Evolutionary conservation across 30 jellyfish, hydroid and myxozoan species (phyloP), one percentile per base, ranked within the genome.

Genomic region (Chironex yamaguchii): DNA sequence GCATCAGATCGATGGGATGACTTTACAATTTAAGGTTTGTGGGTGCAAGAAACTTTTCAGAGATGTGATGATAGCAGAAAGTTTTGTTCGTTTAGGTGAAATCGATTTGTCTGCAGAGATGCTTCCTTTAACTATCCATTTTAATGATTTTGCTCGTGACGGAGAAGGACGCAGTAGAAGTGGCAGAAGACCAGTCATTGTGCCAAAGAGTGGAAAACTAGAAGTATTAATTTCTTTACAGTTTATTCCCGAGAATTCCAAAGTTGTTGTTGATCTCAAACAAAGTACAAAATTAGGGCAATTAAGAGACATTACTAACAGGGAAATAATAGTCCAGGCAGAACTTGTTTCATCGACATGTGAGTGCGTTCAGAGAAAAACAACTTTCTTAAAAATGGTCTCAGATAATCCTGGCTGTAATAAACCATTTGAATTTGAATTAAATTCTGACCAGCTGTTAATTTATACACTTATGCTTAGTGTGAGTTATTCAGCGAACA

Each of bases 381-480:
- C 98, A 63, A 92, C 98, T 29, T 92, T 92, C 58, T 51, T 92
- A 53, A 81, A 82, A 17, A 92, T 92, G 91, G 69, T 93, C 0
- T 85, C 89, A 27, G 97, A 92, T 36, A 92, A 92, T 30, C 98
- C 98, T 49, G 98, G 98, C 28, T 86, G 97, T 49, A 92, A 92
- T 72, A 92, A 92, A 36, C 90, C 96, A 33, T 73, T 92, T 25
- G 96, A 92, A 52, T 92, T 92, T 67, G 90, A 82, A 54, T 49
- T 92, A 54, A 81, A 81, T 52, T 97, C 86, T 58, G 98, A 92
- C 50, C 97, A 92, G 69, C 63, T 92, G 63, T 85, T 92, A 24
- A 81, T 92, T 22, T 77, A 92, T 89, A 92, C 98, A 20, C 80
- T 92, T 67, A 92, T 92, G 98, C 88, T 93, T 17, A 93, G 98